A percentile compares a stretch with the other conserved stretches of the same genome.
Conservation (phyloP, 2,797 vertebrate genomes). For the Luscinia megarhynchos region DNA sequence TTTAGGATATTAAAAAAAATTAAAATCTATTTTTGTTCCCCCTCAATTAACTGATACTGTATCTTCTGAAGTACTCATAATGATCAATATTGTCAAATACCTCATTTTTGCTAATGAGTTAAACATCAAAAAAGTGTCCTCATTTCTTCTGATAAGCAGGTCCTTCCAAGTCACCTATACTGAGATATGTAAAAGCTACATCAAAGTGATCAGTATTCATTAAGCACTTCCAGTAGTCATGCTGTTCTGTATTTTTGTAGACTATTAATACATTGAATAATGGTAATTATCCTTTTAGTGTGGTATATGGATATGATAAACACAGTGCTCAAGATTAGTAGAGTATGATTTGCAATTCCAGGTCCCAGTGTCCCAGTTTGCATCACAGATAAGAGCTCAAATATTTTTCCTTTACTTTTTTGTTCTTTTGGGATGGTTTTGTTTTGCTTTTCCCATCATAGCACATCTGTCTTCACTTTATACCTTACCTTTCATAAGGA, state of each 20-base stretch:
- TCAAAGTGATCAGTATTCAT: not conserved
- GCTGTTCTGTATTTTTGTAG: not conserved
- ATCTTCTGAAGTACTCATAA: not conserved
- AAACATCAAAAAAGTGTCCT: not conserved
- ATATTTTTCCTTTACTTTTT: not conserved
- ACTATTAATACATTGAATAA: not conserved
- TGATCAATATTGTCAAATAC: not conserved
- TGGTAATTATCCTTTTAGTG: not conserved
- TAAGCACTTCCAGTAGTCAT: not conserved
- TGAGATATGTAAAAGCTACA: not conserved
- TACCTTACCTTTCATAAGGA: not conserved
- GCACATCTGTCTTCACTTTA: not conserved
- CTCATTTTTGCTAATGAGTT: not conserved
- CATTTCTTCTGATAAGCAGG: not conserved
- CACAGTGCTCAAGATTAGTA: not conserved
- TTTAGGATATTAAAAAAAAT: not conserved
- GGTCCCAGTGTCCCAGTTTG: not conserved
- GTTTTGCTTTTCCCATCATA: not conserved
- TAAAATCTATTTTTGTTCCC: not conserved
- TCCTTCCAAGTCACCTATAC: not conserved
- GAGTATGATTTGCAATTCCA: not conserved
- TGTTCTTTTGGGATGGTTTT: not conserved
- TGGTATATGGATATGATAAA: not conserved
- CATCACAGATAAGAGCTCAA: not conserved
- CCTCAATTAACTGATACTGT: not conserved